These are phyloP conservation scores for Geophilus truncorum DNA, from an alignment of 2,888 invertebrate species.

Conservation along the genomic window DNA sequence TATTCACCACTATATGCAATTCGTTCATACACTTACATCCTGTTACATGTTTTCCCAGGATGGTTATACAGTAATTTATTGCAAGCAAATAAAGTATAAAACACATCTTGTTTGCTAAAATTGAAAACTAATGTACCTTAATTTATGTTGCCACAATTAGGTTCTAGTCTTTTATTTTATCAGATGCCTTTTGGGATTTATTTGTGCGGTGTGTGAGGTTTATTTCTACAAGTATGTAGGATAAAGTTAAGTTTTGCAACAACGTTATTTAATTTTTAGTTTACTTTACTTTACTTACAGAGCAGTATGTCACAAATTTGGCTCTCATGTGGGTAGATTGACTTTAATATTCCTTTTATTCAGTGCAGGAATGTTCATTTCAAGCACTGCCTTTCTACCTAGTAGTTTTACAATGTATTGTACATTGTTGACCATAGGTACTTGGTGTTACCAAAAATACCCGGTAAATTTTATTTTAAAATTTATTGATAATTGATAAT, in stretches of 20 bases:
- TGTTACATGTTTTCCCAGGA: conserved; percentile 82
- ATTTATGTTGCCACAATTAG: conserved; percentile 46
- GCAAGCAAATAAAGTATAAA: conserved; percentile 58
- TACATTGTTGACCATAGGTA: conserved; percentile 73
- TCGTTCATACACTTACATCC: conserved; percentile 87
- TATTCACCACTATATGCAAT: conserved; percentile 93
- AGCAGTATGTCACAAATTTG: conserved; percentile 38
- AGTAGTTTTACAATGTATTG: conserved; percentile 93
- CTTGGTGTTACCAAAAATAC: conserved; percentile 80
- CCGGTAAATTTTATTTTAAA: conserved; percentile 39
- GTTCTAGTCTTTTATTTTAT: conserved; percentile 82
- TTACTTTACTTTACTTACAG: conserved; percentile 50
- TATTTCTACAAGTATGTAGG: conserved; percentile 81
- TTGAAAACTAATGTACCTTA: background rate
- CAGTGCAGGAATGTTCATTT: conserved; percentile 85
- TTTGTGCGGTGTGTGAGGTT: conserved; percentile 77
- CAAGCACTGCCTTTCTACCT: conserved; percentile 82
- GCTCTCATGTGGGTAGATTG: conserved; percentile 63
- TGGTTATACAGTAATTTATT: conserved; percentile 70
- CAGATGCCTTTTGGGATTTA: conserved; percentile 71
- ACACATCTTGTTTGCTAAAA: background rate
- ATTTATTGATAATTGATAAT: no score
- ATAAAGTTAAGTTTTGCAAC: background rate
- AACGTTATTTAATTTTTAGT: conserved; percentile 3
- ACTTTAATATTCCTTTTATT: conserved; percentile 74